These are phyloP conservation scores for Phanerotoma sp. DNA, from an alignment of 2,888 invertebrate species.

Conservation along the genomic window DNA sequence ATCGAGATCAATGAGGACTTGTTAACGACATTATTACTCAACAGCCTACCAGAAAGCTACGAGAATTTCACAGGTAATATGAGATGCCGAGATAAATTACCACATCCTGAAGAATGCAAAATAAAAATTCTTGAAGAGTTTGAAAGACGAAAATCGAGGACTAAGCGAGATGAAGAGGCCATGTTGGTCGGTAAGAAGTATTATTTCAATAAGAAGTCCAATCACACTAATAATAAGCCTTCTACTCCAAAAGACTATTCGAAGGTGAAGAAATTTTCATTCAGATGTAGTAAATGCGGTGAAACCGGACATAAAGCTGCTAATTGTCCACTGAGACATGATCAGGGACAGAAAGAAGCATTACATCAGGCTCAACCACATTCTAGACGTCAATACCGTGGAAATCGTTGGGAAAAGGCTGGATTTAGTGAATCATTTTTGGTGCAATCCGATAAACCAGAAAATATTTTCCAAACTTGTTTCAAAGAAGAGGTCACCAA, in stretches of 20 bases:
- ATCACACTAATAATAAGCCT: neutral
- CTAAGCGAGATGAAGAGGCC: neutral
- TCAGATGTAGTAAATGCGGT: conserved; percentile 1
- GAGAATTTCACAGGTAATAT: too few relatives aligned
- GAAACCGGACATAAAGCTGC: neutral
- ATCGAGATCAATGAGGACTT: too few relatives aligned
- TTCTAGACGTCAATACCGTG: too few relatives aligned
- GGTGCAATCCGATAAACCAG: neutral
- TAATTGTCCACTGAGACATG: neutral
- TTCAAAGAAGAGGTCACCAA: neutral
- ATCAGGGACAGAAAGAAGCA: neutral
- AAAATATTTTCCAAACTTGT: neutral
- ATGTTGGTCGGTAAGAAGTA: neutral
- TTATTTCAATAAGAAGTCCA: neutral
- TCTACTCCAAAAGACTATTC: neutral
- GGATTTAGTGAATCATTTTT: neutral
- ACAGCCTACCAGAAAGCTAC: too few relatives aligned
- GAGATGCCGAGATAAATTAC: too few relatives aligned
- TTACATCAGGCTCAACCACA: neutral
- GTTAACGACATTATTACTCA: too few relatives aligned
- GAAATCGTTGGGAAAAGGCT: too few relatives aligned
- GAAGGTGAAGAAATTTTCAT: neutral
- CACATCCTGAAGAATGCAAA: too few relatives aligned
- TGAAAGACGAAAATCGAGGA: neutral
- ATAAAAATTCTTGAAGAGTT: neutral